A percentile compares a stretch with the other conserved stretches of the same genome.
phyloP scores from a whole-genome alignment of 1,140 invertebrate genomes.

The Drosophila erecta region DNA sequence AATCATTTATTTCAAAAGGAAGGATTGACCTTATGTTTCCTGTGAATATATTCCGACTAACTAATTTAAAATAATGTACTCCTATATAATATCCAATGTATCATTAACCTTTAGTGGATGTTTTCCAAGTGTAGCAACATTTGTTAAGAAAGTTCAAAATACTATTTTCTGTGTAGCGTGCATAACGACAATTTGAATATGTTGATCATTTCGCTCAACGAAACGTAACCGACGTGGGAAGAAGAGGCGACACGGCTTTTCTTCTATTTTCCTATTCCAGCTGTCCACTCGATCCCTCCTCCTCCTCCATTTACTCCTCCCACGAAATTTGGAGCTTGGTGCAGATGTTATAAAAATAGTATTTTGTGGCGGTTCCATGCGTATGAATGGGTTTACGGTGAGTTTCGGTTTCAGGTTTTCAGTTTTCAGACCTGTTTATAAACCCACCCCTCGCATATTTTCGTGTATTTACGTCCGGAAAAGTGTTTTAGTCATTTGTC shows the following conservation, averaged over 20 bases:
- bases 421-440: conserved; percentile 8
- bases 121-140: background rate
- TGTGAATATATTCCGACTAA: no score
- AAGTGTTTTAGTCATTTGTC: conserved; percentile 53
- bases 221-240: conserved; percentile 82
- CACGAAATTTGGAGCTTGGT: conserved; percentile 32
- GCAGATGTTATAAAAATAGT: conserved; percentile 69
- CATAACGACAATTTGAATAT: conserved; percentile 62
- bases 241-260: conserved; percentile 37
- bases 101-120: background rate
- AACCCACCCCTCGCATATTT: background rate
- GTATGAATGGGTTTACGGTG: conserved; percentile 55
- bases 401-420: conserved; percentile 20
- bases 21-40: no score
- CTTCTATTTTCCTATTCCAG: conserved; percentile 56
- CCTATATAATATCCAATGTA: no score
- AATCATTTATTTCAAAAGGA: no score
- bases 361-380: conserved; percentile 57
- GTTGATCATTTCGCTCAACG: conserved; percentile 74
- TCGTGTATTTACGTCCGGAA: conserved; percentile 27
- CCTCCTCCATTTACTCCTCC: background rate
- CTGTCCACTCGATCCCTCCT: conserved; percentile 40
- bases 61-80: no score
- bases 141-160: no score
- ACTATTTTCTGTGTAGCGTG: conserved; percentile 5